Conservation (phyloP, 2,797 vertebrate species). For the Paedocypris micromegethes region DNA sequence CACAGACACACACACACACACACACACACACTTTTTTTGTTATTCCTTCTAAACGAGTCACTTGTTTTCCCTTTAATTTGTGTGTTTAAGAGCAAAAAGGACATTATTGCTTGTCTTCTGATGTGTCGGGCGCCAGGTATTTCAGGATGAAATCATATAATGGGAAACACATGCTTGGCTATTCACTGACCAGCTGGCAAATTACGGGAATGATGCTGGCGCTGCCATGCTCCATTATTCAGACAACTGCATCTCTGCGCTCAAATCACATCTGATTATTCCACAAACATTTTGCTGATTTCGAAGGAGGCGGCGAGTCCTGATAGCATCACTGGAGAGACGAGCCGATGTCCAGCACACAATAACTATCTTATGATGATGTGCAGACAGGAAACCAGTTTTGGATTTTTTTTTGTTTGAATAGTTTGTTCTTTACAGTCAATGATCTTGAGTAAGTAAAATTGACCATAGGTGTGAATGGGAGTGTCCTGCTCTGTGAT, state of each 20-base stretch:
- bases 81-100: constrained; percentile 40
- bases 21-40: constrained; percentile 22
- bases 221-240: constrained; percentile 60
- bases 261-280: constrained; percentile 51
- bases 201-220: constrained; percentile 59
- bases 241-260: constrained; percentile 47
- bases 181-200: constrained; percentile 59
- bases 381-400: too few relatives aligned
- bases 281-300: constrained; percentile 39
- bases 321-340: constrained; percentile 42
- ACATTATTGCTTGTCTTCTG: constrained; percentile 65
- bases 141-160: constrained; percentile 47
- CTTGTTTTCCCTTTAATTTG: constrained; percentile 41
- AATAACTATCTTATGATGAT: too few relatives aligned
- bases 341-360: constrained; percentile 1
- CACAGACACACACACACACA: too few relatives aligned
- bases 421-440: too few relatives aligned
- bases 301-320: constrained; percentile 35
- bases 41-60: constrained; percentile 4
- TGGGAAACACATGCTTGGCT: constrained; percentile 53
- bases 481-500: too few relatives aligned
- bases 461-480: too few relatives aligned
- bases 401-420: too few relatives aligned
- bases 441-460: too few relatives aligned
- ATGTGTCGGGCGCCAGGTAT: constrained; percentile 56